Base-by-base conservation (phyloP, 2,113 vertebrate genomes). In the Cacatua alba region DNA sequence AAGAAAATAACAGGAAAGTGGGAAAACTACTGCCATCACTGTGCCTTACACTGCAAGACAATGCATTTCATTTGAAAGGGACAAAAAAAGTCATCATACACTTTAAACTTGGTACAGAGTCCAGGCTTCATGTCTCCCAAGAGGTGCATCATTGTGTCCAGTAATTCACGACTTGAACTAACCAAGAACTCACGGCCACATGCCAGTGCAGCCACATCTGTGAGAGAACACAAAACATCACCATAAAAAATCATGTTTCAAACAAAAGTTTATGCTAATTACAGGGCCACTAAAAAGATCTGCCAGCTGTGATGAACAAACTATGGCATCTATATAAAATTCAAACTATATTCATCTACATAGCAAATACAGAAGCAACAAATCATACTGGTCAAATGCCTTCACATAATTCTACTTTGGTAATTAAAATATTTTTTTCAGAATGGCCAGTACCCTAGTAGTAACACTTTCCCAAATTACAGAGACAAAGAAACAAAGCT, bases 131-230 rank as follows among this genome's bases (percentile, higher is more conserved):
- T 96, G 82, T 98, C 90, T 82, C 98, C 97, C 74, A 99, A 97
- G 52, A 99, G 98, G 62, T 98, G 98, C 92, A 99, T 97, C 88
- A 99, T 97, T 3, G 98, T 99, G 95, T 99, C 98, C 97, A 99
- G 62, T 6, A 99, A 95, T 20, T 97, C 96, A 5, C 93, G 97
- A 35, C 97, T 98, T 4, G 98, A 99, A 85, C 60, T 98, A n/a
- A 99, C 98, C 92, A 99, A 96, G 97, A 99, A 99, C 67, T 99
- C 99, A 31, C 99, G 98, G 52, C 99, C 99, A 97, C 98, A 98
- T 0, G 99, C 96, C 52, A 99, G 97, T 0, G 99, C 99, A 44
- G 99, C 99, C 49, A 99, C 97, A 83, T 99, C 99, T 99, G 97
- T 43, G 88, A 94, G 43, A 94, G 57, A 97, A 93, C 78, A 90